A percentile compares a stretch with the other conserved stretches of the same genome.
phyloP scores from a whole-genome alignment of 2,888 invertebrate species.

The Glaucopsyche alexis region DNA sequence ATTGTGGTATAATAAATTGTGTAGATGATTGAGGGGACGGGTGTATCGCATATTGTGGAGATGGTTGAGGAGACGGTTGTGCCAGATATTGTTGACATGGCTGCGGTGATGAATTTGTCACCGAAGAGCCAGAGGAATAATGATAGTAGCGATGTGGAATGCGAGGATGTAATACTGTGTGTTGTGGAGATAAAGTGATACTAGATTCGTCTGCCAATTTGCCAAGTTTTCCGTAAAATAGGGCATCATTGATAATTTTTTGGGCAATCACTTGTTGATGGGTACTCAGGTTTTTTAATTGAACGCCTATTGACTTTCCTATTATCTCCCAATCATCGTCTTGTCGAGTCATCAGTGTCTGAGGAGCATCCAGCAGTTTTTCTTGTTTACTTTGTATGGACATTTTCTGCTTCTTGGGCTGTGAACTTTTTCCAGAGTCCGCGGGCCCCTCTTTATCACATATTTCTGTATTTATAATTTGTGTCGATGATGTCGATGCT shows the following conservation, averaged over 20 bases:
- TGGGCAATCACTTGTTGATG: slow-evolving; percentile 32
- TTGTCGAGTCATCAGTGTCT: slow-evolving; percentile 34
- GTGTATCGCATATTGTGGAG: slow-evolving; percentile 25
- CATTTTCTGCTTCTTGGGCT: slow-evolving; percentile 33
- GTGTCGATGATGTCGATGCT: slow-evolving; percentile 30
- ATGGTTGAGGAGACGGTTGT: slow-evolving; percentile 28
- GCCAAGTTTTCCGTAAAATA: slow-evolving; percentile 33
- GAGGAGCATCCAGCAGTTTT: slow-evolving; percentile 35
- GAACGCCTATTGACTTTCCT: slow-evolving; percentile 34
- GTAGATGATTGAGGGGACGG: slow-evolving; percentile 17
- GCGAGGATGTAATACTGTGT: slow-evolving; percentile 31
- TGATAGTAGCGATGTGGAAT: slow-evolving; percentile 23
- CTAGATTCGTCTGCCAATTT: slow-evolving; percentile 33
- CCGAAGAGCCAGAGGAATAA: slow-evolving; percentile 31
- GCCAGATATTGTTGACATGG: slow-evolving; percentile 30
- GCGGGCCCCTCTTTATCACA: slow-evolving; percentile 29
- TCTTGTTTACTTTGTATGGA: slow-evolving; percentile 35
- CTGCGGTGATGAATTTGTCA: slow-evolving; percentile 32
- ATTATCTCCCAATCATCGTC: slow-evolving; percentile 29
- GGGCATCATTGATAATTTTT: slow-evolving; percentile 30
- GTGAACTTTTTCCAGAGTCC: slow-evolving; percentile 32
- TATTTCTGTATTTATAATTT: slow-evolving; percentile 32
- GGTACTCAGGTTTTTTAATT: slow-evolving; percentile 34
- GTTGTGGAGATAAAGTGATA: slow-evolving; percentile 33
- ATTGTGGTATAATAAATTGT: slow-evolving; percentile 22